Percentiles rank a stretch among this genome's conserved stretches.
These are phyloP conservation scores for Alloscopus bannaensis DNA, from an alignment of 2,888 invertebrate species.

Conservation along the genomic window DNA sequence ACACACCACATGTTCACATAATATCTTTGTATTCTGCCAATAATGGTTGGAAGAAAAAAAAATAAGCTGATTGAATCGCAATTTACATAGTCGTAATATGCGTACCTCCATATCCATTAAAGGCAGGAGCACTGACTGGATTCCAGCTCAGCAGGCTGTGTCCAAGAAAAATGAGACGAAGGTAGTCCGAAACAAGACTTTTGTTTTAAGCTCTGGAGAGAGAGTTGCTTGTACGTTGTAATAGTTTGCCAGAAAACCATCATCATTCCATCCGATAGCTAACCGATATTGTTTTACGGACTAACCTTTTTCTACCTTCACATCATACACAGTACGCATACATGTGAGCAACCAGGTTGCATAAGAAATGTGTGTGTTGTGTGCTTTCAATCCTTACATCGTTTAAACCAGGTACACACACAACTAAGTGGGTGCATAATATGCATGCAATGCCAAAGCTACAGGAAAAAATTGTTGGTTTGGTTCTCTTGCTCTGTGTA, in stretches of 20 bases:
- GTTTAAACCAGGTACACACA: not conserved
- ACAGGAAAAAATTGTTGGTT: not conserved
- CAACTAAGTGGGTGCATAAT: slow-evolving; percentile 14
- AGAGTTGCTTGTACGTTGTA: not conserved
- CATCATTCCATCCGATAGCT: not conserved
- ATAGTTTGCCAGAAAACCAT: too few relatives aligned
- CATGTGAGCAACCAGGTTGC: not conserved
- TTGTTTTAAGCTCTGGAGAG: not conserved
- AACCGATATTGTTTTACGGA: slow-evolving; percentile 52
- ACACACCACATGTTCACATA: too few relatives aligned
- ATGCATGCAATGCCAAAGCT: not conserved
- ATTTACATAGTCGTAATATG: too few relatives aligned
- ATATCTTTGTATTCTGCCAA: too few relatives aligned
- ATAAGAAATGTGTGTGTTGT: not conserved
- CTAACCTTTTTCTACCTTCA: slow-evolving; percentile 15
- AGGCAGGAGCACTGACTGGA: too few relatives aligned
- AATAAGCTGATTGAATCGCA: too few relatives aligned
- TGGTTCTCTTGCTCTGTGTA: not conserved
- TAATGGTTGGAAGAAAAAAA: too few relatives aligned
- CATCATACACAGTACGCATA: not conserved
- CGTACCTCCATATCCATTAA: too few relatives aligned
- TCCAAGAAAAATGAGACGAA: too few relatives aligned
- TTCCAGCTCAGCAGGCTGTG: too few relatives aligned
- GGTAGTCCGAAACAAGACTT: slow-evolving; percentile 15
- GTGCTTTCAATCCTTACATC: not conserved